Base-by-base conservation (phyloP, 2,113 vertebrate genomes). In the Nerophis lumbriciformis region DNA sequence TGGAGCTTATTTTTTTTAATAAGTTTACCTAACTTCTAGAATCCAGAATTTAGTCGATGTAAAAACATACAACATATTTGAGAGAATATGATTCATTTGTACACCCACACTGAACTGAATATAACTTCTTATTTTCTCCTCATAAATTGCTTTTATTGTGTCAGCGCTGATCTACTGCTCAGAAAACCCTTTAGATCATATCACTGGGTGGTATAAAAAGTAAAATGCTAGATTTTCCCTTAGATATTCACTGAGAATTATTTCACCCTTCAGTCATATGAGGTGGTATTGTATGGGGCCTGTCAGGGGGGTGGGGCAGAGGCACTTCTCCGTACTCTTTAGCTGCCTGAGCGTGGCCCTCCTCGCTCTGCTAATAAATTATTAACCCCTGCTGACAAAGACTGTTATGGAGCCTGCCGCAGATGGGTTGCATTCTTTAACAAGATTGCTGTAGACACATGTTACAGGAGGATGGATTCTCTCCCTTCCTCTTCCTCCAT, bases 401-500 rank as follows among this genome's bases (percentile, higher is more conserved):
- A 90, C 87, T 89, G 89, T 91, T 91, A 91, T 86, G 87, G 89
- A 87, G 88, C 87, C 78, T 69, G 80, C 88, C 71, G 79, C 87
- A 90, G 90, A 91, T 90, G 88, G 89, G 87, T 88, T 90, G 91
- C 88, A 93, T 95, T 94, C 94, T 91, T 94, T 94, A 96, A 94
- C 93, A 94, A 93, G 93, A 96, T 94, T 94, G 92, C 93, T 95
- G 92, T 93, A 93, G 94, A 97, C 94, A 94, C 93, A 94, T 95
- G 94, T 96, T 95, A 94, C 91, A 90, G 90, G 91, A 93, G 93
- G 93, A 93, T 92, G 92, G 92, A 94, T 94, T 94, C 84, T 93
- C 91, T 90, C 89, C 91, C 91, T 92, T 89, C 61, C 88, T 91
- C 90, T 66, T 72, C 90, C 92, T 89, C 92, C 91, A 88, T 92